These are phyloP conservation scores for Uropetala carovei DNA, from an alignment of 2,888 invertebrate species.

Conservation along the genomic window DNA sequence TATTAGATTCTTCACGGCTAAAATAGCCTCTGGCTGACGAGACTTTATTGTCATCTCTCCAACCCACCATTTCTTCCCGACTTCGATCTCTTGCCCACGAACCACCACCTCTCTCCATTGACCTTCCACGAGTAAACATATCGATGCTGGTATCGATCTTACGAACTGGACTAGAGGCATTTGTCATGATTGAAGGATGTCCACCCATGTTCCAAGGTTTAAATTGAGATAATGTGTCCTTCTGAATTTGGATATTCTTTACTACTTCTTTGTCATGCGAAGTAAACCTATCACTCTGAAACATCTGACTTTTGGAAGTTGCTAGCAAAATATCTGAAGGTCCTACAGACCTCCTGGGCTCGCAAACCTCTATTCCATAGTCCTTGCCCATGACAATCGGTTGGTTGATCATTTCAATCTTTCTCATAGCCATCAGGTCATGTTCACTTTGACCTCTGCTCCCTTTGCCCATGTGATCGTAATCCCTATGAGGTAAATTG, in stretches of 20 bases:
- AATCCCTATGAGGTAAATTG: not conserved
- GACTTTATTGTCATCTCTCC: not conserved
- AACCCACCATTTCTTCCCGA: not conserved
- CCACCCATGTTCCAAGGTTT: not conserved
- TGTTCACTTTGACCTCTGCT: not conserved
- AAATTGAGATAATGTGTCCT: not conserved
- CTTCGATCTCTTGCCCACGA: not conserved
- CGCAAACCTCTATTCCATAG: not conserved
- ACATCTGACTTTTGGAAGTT: not conserved
- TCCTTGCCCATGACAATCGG: conserved; percentile 1
- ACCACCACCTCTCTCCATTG: not conserved
- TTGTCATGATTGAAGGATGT: not conserved
- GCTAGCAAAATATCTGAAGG: not conserved
- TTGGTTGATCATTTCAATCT: conserved; percentile 29
- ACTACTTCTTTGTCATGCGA: not conserved
- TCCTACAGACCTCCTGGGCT: not conserved
- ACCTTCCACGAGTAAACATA: not conserved
- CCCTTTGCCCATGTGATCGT: not conserved
- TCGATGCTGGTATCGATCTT: not conserved
- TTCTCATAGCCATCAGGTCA: not conserved
- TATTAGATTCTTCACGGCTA: not conserved
- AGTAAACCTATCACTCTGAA: not conserved
- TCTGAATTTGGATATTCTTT: not conserved
- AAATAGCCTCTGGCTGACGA: not conserved
- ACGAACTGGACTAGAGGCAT: not conserved